Conservation (phyloP, 2,797 vertebrate species). For the Poeciliopsis presidionis region DNA sequence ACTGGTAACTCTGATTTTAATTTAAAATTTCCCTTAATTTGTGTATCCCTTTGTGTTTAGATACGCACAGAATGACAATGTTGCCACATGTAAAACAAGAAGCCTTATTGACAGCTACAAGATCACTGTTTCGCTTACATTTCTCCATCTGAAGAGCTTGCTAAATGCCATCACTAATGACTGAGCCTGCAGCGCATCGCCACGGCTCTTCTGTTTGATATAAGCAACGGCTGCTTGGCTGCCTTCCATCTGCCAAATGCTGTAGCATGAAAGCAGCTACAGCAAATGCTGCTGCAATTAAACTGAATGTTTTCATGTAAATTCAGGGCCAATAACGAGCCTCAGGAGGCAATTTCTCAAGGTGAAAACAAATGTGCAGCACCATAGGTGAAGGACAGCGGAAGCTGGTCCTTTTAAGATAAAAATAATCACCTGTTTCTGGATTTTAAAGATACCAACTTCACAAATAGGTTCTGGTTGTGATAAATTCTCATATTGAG, state of each 20-base stretch:
- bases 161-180: conserved; percentile 70
- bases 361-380: conserved; percentile 27
- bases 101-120: conserved; percentile 26
- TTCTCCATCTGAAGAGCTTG: conserved; percentile 68
- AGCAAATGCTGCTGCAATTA: conserved; percentile 47
- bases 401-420: neutral
- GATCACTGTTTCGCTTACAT: conserved; percentile 53
- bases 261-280: conserved; percentile 45
- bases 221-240: conserved; percentile 51
- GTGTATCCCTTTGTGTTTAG: neutral
- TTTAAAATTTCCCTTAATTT: neutral
- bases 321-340: conserved; percentile 41
- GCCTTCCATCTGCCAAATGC: conserved; percentile 60
- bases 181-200: conserved; percentile 54
- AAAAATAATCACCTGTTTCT: neutral
- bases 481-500: conserved; percentile 11
- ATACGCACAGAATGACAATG: conserved; percentile 6
- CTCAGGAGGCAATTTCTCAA: conserved; percentile 30
- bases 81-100: conserved; percentile 13
- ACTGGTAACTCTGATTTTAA: no score
- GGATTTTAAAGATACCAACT: conserved; percentile 3
- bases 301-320: conserved; percentile 40
- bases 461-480: neutral
- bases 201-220: conserved; percentile 58
- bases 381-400: conserved; percentile 9